phyloP scores from a whole-genome alignment of 2,888 invertebrate genomes.

The Periphyllus acericola region DNA sequence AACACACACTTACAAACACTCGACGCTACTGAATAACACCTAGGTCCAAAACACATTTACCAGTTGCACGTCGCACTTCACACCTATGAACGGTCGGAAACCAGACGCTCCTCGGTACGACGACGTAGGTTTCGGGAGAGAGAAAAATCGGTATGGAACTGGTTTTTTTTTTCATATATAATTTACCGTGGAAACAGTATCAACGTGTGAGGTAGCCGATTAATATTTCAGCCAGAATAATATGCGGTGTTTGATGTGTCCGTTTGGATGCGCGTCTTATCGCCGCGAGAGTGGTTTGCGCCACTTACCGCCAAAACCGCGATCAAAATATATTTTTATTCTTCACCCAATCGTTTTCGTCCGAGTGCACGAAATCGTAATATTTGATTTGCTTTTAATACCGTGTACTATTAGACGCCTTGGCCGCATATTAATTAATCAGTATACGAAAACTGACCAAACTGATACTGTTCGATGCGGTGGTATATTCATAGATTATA shows the following conservation, averaged over 20 bases:
- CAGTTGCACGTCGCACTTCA: slow-evolving; percentile 48
- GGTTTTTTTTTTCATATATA: slow-evolving; percentile 39
- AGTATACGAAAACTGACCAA: too few relatives aligned
- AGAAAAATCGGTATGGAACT: slow-evolving; percentile 42
- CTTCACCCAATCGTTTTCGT: too few relatives aligned
- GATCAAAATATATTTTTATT: too few relatives aligned
- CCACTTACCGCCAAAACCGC: too few relatives aligned
- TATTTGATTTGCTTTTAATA: too few relatives aligned
- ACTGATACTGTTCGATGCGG: too few relatives aligned
- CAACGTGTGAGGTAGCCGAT: slow-evolving; percentile 58
- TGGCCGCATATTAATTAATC: too few relatives aligned
- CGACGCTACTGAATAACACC: slow-evolving; percentile 53
- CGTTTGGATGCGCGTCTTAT: not conserved
- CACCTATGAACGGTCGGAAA: slow-evolving; percentile 31
- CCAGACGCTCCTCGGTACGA: not conserved
- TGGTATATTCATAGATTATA: too few relatives aligned
- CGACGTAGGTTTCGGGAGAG: not conserved
- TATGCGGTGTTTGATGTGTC: not conserved
- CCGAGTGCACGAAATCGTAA: too few relatives aligned
- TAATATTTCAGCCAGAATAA: not conserved
- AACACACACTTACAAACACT: too few relatives aligned
- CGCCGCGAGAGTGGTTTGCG: not conserved
- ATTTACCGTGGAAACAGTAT: slow-evolving; percentile 44
- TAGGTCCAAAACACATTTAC: slow-evolving; percentile 50
- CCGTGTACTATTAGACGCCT: not conserved